Evolutionary conservation across 2,888 invertebrate species (phyloP).

Genomic region (Melikaiella ostensackeni): DNA sequence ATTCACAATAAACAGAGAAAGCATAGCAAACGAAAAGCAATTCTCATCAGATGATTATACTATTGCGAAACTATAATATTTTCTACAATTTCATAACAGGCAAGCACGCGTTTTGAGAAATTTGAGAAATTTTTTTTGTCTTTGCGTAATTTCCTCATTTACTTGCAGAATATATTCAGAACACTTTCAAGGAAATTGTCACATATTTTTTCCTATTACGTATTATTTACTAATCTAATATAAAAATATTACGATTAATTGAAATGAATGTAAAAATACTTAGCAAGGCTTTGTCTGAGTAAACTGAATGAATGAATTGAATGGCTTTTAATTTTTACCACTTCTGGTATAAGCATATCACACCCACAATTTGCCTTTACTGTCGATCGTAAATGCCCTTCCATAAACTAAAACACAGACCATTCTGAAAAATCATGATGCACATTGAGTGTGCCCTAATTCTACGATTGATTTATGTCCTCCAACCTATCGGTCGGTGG

Average conservation of each 20-base stretch:
- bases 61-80: too few relatives aligned
- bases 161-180: neutral
- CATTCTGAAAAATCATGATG: slow-evolving; percentile 8
- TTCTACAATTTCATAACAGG: neutral
- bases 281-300: neutral
- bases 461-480: slow-evolving; percentile 28
- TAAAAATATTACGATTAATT: neutral
- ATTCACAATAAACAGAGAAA: neutral
- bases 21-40: neutral
- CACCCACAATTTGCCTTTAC: slow-evolving; percentile 8
- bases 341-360: neutral
- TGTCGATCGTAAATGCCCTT: slow-evolving; percentile 12
- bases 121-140: neutral
- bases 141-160: neutral
- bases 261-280: neutral
- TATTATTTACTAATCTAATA: neutral
- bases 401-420: neutral
- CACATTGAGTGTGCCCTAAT: slow-evolving; percentile 19
- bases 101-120: too few relatives aligned
- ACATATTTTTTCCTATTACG: neutral
- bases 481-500: neutral
- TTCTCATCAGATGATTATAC: neutral
- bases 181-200: neutral
- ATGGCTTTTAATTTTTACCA: slow-evolving; percentile 7
- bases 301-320: neutral